Conservation (phyloP, 2,113 vertebrate species). For the Eptesicus fuscus region DNA sequence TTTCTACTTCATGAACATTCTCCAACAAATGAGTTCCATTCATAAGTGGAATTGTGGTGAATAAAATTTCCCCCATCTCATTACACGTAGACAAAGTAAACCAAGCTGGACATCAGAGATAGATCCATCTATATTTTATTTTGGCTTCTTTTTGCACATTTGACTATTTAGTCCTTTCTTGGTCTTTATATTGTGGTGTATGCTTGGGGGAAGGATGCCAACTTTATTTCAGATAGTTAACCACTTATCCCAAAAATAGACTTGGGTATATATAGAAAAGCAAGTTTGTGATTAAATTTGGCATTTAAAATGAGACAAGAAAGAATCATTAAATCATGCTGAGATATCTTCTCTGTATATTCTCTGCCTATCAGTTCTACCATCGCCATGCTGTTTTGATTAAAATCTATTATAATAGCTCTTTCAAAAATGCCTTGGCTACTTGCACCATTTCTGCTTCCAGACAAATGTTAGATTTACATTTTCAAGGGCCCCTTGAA, state of each 20-base stretch:
- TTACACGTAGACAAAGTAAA: not conserved
- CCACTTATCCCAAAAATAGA: conserved; percentile 63
- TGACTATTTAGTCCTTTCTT: not conserved
- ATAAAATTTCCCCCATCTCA: conserved; percentile 19
- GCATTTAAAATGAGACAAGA: conserved; percentile 48
- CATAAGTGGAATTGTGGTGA: conserved; percentile 40
- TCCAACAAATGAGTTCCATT: conserved; percentile 35
- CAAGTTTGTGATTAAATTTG: conserved; percentile 59
- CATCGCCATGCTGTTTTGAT: conserved; percentile 37
- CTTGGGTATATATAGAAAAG: not conserved
- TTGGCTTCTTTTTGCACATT: conserved; percentile 7
- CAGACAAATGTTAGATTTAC: conserved; percentile 4
- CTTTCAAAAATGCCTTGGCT: not conserved
- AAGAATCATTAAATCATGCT: conserved; percentile 18
- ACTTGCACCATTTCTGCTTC: not conserved
- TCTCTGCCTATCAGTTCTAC: not conserved
- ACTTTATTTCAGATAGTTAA: conserved; percentile 63
- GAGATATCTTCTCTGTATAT: not conserved
- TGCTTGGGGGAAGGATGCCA: conserved; percentile 54
- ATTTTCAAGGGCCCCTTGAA: not conserved
- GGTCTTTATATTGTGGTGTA: conserved; percentile 51
- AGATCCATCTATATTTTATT: conserved; percentile 18
- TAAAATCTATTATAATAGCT: conserved; percentile 25
- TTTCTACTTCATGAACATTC: not conserved
- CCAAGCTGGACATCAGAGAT: not conserved